Evolutionary conservation across 2,888 invertebrate genomes (phyloP).

Genomic region (Catocala fraxini): DNA sequence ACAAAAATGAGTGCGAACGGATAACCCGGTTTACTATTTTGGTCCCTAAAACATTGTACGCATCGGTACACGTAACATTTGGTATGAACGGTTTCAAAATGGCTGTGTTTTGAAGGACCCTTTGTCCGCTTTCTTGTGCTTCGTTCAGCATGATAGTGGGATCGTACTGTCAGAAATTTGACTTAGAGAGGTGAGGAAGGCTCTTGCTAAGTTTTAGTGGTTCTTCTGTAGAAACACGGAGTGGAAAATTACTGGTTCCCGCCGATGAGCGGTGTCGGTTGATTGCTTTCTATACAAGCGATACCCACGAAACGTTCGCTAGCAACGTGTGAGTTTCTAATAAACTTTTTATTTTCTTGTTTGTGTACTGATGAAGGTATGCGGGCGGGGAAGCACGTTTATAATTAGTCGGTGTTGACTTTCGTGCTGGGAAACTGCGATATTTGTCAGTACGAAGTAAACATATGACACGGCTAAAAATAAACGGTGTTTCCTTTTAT

Average conservation of each 20-base stretch:
- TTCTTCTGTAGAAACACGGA: slow-evolving; percentile 58
- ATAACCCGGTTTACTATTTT: slow-evolving; percentile 69
- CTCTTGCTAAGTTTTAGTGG: slow-evolving; percentile 62
- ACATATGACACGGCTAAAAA: slow-evolving; percentile 73
- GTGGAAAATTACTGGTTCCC: slow-evolving; percentile 83
- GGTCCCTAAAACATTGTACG: slow-evolving; percentile 68
- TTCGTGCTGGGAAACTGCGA: slow-evolving; percentile 54
- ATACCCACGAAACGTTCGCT: slow-evolving; percentile 78
- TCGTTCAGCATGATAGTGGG: slow-evolving; percentile 91
- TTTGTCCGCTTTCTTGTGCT: slow-evolving; percentile 89
- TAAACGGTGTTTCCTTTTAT: slow-evolving; percentile 54
- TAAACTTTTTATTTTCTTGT: slow-evolving; percentile 70
- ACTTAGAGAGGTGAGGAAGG: slow-evolving; percentile 89
- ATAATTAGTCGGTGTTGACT: slow-evolving; percentile 65
- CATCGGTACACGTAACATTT: slow-evolving; percentile 84
- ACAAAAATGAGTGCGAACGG: slow-evolving; percentile 86
- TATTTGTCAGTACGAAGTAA: slow-evolving; percentile 66
- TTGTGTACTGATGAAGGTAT: slow-evolving; percentile 57
- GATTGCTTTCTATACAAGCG: slow-evolving; percentile 83
- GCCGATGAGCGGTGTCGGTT: slow-evolving; percentile 73
- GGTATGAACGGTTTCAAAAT: slow-evolving; percentile 89
- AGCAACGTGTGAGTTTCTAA: slow-evolving; percentile 84
- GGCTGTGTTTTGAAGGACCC: slow-evolving; percentile 91
- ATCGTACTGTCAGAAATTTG: slow-evolving; percentile 88
- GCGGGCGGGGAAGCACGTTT: slow-evolving; percentile 56